Evolutionary conservation across 2,113 vertebrate genomes (phyloP), one percentile per base, ranked within the genome.

Genomic region (Trematocara stigmaticum): DNA sequence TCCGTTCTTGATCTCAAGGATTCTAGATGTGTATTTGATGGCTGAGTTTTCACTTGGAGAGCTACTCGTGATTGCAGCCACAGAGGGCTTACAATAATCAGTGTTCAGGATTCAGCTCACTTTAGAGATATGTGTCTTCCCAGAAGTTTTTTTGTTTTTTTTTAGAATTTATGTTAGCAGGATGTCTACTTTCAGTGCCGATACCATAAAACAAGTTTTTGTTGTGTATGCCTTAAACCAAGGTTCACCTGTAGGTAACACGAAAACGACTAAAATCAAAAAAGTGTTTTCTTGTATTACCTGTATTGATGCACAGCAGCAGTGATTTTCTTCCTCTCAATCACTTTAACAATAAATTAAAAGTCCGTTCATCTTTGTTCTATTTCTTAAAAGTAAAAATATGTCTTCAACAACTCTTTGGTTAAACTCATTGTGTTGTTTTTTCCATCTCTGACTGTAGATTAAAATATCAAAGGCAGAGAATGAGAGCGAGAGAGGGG

Each of bases 401-500:
- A 76, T 76, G 42, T 15, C 42, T 35, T 34, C 5, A 42, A 7
- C 49, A 81, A 38, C 40, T 78, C 16, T 20, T 31, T 23, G 64
- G 49, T 71, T 66, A n/a, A 55, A 56, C 56, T 71, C 51, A 10
- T 57, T 20, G 35, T 82, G 88, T 91, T 83, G 84, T 84, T 87
- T 82, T 91, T 91, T 89, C 66, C 81, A 53, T 59, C 83, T 74
- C 57, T 57, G 83, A 82, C 74, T 11, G 16, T 71, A 47, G 66
- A 91, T 86, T 83, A 71, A 84, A 90, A 90, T 88, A 87, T 92
- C 87, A 90, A 89, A 91, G 69, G 15, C 66, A 18, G 34, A 59
- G 69, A 69, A 15, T 66, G 66, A 71, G 38, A n/a, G 26, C 40
- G 38, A 57, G 56, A 83, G 26, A 64, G 34, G 38, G 59, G 59